phyloP scores from a whole-genome alignment of 1,140 invertebrate genomes.

The Goniozus legneri region DNA sequence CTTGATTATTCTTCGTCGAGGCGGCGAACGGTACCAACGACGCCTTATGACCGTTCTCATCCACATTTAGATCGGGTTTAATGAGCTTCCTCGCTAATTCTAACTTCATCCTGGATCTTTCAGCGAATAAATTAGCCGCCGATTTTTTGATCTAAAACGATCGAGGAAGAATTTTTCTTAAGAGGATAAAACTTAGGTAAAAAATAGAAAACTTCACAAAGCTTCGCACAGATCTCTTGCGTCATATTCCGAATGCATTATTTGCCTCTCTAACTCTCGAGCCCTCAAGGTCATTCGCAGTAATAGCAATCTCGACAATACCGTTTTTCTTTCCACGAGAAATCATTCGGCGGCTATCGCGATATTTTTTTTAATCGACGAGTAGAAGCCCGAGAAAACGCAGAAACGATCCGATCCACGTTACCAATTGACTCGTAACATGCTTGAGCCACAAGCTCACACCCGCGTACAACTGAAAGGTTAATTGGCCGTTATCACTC shows the following conservation, averaged over 20 bases:
- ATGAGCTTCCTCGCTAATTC: slow-evolving; percentile 43
- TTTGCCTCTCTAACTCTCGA: too few relatives aligned
- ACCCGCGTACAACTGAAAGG: slow-evolving; percentile 42
- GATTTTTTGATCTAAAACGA: slow-evolving; percentile 48
- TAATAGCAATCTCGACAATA: too few relatives aligned
- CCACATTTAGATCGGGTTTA: slow-evolving; percentile 40
- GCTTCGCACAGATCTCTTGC: too few relatives aligned
- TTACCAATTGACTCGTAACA: slow-evolving; percentile 34
- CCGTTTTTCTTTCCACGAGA: too few relatives aligned
- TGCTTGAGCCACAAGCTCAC: slow-evolving; percentile 35
- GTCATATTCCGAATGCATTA: too few relatives aligned
- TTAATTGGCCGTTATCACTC: slow-evolving; percentile 18
- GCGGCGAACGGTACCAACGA: slow-evolving; percentile 8
- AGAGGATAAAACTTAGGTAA: too few relatives aligned
- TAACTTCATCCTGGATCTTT: slow-evolving; percentile 44
- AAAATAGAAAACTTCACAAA: too few relatives aligned
- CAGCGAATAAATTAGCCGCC: slow-evolving; percentile 29
- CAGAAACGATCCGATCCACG: slow-evolving; percentile 39
- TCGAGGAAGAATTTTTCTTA: slow-evolving; percentile 12
- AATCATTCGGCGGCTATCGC: too few relatives aligned
- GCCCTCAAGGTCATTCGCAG: too few relatives aligned
- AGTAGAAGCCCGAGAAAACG: slow-evolving; percentile 27
- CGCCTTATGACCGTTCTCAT: slow-evolving; percentile 28
- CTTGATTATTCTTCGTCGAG: too few relatives aligned
- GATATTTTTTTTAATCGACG: slow-evolving; percentile 15